Evolutionary conservation across 2,113 vertebrate species (phyloP).

Genomic region (Synodontis membranacea): DNA sequence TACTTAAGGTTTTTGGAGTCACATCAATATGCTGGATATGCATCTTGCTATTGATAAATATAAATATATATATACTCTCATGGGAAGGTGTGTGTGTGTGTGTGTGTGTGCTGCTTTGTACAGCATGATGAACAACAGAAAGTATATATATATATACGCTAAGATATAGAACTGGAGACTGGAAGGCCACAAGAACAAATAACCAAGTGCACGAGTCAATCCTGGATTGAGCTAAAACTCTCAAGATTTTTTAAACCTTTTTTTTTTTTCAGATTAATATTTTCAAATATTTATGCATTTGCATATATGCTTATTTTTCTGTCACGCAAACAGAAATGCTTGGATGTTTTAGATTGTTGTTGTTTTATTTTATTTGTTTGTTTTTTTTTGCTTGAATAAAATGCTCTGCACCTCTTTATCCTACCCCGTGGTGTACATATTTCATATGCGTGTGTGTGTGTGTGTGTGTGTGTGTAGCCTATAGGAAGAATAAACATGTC

Average conservation of each 20-base stretch:
- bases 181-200: background rate
- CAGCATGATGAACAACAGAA: background rate
- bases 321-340: background rate
- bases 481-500: background rate
- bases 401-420: background rate
- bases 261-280: background rate
- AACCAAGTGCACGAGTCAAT: conserved; percentile 12
- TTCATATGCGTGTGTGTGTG: background rate
- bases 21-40: background rate
- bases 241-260: background rate
- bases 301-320: background rate
- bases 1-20: background rate
- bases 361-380: too few species aligned
- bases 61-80: background rate
- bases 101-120: background rate
- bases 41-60: background rate
- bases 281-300: conserved; percentile 8
- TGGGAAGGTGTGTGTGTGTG: background rate
- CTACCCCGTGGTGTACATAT: background rate
- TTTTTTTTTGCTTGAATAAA: conserved; percentile 13
- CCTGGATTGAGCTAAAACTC: background rate
- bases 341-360: background rate
- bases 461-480: background rate
- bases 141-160: background rate
- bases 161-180: background rate